phyloP scores from a whole-genome alignment of 1,140 invertebrate species.

The Drosophila micromelanica region DNA sequence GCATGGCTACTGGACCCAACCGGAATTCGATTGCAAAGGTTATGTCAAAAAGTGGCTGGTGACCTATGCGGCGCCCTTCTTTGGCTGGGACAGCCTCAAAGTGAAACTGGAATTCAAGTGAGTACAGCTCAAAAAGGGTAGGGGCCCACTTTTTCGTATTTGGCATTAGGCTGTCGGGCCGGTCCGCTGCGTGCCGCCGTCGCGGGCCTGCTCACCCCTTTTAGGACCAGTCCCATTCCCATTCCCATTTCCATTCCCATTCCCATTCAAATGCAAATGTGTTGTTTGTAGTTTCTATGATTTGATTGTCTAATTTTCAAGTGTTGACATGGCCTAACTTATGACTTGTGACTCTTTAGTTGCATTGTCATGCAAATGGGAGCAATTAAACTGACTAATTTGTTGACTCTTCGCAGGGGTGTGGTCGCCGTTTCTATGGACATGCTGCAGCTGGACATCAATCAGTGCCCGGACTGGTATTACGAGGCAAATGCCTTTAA shows the following conservation, averaged over 20 bases:
- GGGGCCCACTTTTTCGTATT: constrained; percentile 25
- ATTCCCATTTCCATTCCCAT: constrained; percentile 4
- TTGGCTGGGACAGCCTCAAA: constrained; percentile 97
- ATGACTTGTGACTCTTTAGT: constrained; percentile 60
- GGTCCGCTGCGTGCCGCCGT: constrained; percentile 65
- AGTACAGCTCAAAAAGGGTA: constrained; percentile 84
- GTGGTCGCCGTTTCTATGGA: constrained; percentile 97
- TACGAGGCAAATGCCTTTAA: constrained; percentile 97
- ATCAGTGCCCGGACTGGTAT: constrained; percentile 96
- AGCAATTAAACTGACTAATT: constrained; percentile 79
- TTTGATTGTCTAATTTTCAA: constrained; percentile 77
- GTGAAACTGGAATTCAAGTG: constrained; percentile 97
- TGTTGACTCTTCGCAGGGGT: constrained; percentile 89
- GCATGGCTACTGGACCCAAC: constrained; percentile 96
- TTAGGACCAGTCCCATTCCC: constrained; percentile 52
- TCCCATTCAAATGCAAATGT: constrained; percentile 64
- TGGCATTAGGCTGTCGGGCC: constrained; percentile 46
- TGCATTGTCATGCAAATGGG: constrained; percentile 70
- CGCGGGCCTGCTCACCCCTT: constrained; percentile 61
- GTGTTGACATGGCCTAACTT: constrained; percentile 72
- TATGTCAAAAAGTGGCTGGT: constrained; percentile 97
- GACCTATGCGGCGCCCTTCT: constrained; percentile 98
- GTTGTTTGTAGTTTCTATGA: constrained; percentile 25
- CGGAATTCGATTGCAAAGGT: constrained; percentile 97
- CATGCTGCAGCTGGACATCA: constrained; percentile 95